phyloP scores from a whole-genome alignment of 2,888 invertebrate genomes.

The Tetropium fuscum region DNA sequence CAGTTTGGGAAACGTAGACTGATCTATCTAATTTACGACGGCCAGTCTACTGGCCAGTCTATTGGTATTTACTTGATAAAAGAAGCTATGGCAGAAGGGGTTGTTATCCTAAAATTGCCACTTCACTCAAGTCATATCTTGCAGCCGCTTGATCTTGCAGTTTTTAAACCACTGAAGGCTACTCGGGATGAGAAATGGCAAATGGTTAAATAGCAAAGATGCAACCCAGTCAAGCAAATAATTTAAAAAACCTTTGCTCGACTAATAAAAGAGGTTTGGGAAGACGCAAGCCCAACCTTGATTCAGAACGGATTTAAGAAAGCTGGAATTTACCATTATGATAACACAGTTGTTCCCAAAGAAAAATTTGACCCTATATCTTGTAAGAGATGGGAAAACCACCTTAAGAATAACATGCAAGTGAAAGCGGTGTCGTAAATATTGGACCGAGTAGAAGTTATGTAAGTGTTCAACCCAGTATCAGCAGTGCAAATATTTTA shows the following conservation, averaged over 20 bases:
- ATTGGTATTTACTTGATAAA: constrained; percentile 41
- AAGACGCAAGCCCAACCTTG: constrained; percentile 21
- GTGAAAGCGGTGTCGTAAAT: not conserved
- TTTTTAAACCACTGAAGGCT: constrained; percentile 36
- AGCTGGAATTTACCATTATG: constrained; percentile 26
- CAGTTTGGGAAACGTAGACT: constrained; percentile 30
- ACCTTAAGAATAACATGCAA: not conserved
- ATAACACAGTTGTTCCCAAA: constrained; percentile 27
- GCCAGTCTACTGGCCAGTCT: constrained; percentile 48
- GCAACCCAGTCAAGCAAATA: constrained; percentile 32
- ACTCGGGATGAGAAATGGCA: constrained; percentile 28
- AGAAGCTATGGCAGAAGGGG: constrained; percentile 11
- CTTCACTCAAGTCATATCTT: too few species aligned
- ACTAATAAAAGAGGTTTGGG: constrained; percentile 27
- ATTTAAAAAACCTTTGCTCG: constrained; percentile 26
- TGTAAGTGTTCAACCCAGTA: constrained; percentile 1
- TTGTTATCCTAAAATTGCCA: not conserved
- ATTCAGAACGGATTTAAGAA: constrained; percentile 27
- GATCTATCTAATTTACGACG: constrained; percentile 41
- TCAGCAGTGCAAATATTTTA: constrained; percentile 2
- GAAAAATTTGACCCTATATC: constrained; percentile 33
- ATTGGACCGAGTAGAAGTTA: not conserved
- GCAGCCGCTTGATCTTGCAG: constrained; percentile 24
- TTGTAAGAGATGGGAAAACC: constrained; percentile 13
- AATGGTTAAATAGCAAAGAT: constrained; percentile 31